phyloP scores from a whole-genome alignment of 1,140 invertebrate genomes.

The Agraylea sexmaculata region DNA sequence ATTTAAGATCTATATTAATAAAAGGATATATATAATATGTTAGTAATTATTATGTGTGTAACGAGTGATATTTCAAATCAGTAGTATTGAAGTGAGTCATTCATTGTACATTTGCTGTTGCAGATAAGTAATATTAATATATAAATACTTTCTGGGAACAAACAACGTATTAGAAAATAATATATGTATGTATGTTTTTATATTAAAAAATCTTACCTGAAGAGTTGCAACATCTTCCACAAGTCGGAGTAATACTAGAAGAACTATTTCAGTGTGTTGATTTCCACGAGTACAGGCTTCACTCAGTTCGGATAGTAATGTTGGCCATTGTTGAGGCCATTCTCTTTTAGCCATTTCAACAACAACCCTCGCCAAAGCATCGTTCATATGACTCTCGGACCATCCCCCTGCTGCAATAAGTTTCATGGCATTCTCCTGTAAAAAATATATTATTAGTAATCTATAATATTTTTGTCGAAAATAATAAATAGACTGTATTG shows the following conservation, averaged over 20 bases:
- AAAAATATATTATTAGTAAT: slow-evolving; percentile 16
- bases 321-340: slow-evolving; percentile 93
- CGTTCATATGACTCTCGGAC: slow-evolving; percentile 66
- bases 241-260: slow-evolving; percentile 73
- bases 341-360: slow-evolving; percentile 92
- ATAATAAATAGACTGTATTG: slow-evolving; percentile 1
- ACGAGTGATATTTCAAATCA: too few species aligned
- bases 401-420: slow-evolving; percentile 58
- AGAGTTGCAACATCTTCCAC: slow-evolving; percentile 83
- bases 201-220: slow-evolving; percentile 50
- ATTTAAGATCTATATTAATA: too few species aligned
- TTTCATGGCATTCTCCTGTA: slow-evolving; percentile 71
- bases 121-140: too few species aligned
- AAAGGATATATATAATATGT: too few species aligned
- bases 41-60: too few species aligned
- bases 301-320: slow-evolving; percentile 65
- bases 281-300: slow-evolving; percentile 67
- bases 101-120: too few species aligned
- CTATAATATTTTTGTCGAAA: background rate
- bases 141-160: too few species aligned
- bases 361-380: slow-evolving; percentile 73
- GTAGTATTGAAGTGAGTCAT: too few species aligned
- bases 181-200: too few species aligned
- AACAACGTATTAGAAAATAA: too few species aligned
- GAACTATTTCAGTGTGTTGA: slow-evolving; percentile 75